Evolutionary conservation across 2,888 invertebrate genomes (phyloP).

Genomic region (Pinctada fucata): DNA sequence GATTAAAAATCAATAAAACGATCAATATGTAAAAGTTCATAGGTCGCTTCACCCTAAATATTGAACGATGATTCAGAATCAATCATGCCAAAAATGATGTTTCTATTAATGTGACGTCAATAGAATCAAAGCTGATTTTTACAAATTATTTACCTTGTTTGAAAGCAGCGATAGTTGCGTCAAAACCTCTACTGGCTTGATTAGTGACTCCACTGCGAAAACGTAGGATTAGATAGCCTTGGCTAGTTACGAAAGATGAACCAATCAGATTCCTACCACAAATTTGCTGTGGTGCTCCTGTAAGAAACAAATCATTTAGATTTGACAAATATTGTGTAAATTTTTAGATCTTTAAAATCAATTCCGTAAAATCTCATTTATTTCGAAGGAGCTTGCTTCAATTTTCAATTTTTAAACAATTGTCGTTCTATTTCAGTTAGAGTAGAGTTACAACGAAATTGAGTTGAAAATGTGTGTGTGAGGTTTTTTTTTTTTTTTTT

Average conservation of each 20-base stretch:
- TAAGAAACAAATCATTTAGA: not conserved
- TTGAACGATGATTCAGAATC: no score
- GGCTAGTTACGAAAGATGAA: constrained; percentile 29
- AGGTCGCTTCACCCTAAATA: not conserved
- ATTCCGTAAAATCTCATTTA: not conserved
- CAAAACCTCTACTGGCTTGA: constrained; percentile 33
- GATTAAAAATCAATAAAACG: not conserved
- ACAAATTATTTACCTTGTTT: constrained; percentile 28
- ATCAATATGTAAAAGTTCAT: constrained; percentile 1
- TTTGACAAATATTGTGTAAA: not conserved
- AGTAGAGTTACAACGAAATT: no score
- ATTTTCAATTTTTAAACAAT: no score
- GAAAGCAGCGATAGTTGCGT: constrained; percentile 36
- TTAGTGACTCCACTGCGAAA: constrained; percentile 36
- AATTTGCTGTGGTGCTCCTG: constrained; percentile 37
- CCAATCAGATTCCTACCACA: constrained; percentile 25
- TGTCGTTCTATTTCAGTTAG: no score
- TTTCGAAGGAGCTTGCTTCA: not conserved
- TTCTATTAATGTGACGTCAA: no score
- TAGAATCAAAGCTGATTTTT: not conserved
- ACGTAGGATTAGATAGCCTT: constrained; percentile 30
- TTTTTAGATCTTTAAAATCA: not conserved
- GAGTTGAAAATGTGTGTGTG: no score
- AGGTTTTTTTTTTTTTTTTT: no score
- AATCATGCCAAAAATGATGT: no score